Base-by-base conservation (phyloP, 2,888 invertebrate species). In the Phania funesta region DNA sequence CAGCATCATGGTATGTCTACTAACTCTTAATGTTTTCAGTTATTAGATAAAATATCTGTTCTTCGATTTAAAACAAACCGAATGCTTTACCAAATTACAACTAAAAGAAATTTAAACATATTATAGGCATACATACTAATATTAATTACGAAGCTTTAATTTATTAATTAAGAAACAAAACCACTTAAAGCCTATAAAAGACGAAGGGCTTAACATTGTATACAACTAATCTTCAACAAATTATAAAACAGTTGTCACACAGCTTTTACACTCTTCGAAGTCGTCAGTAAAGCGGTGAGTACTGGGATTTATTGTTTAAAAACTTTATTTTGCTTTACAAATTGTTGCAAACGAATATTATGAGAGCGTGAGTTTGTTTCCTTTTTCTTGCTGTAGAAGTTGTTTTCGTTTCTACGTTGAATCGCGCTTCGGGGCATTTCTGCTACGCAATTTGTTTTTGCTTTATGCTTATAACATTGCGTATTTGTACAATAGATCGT, bases 81-180 rank as follows among this genome's bases (percentile, higher is more conserved):
- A 78, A 74, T 74, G 73, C 58, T 78, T 78, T 70, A 74, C 20
- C 32, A 52, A 81, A 60, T 64, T 13, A 13, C 8, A 62, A 64
- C 26, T 29, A 44, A 65, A 50, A 56, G 20, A 50, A 60, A 48
- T 18, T 18, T 22, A 48, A 29, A n/a, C 50, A 35, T 18, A 64
- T 29, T 62, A 50, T n/a, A n/a, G n/a, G n/a, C 73, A 60, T 29
- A 46, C 20, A 38, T 50, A 58, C n/a, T 56, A 71, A 50, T 65
- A 71, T 35, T 50, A 56, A 71, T 9, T 70, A 24, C 29, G 24
- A 65, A 78, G 74, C 82, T 75, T 71, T 50, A 75, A 70, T 56
- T 65, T 73, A 46, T 50, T 41, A 75, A 74, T n/a, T 35, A 44
- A 78, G 56, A 41, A 22, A 70, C 29, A 73, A 11, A 1, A 50